These are phyloP conservation scores for Melanotaenia nigrans DNA, from an alignment of 2,797 vertebrate species.

Conservation along the genomic window DNA sequence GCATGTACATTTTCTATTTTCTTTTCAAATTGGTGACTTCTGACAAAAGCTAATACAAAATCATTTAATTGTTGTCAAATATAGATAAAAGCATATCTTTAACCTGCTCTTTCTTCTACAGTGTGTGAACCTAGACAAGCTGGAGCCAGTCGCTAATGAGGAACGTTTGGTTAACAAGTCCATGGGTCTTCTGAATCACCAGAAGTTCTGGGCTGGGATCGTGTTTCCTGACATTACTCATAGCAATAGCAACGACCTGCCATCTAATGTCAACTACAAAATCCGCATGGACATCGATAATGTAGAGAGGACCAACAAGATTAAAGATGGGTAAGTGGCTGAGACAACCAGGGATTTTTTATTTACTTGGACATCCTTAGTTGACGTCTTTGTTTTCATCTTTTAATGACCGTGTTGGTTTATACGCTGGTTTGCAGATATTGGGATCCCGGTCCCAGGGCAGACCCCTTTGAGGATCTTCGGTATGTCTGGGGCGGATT, in stretches of 20 bases:
- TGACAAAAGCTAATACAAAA: not conserved
- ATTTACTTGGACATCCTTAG: not conserved
- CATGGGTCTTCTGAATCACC: slow-evolving; percentile 90
- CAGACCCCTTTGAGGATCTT: slow-evolving; percentile 97
- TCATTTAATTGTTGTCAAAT: not conserved
- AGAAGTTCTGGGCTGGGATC: slow-evolving; percentile 96
- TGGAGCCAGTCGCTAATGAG: slow-evolving; percentile 93
- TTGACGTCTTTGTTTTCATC: not conserved
- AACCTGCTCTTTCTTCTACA: slow-evolving; percentile 53
- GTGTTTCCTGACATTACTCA: slow-evolving; percentile 89
- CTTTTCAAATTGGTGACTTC: not conserved
- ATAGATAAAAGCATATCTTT: not conserved
- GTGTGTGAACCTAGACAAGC: slow-evolving; percentile 97
- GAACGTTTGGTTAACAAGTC: slow-evolving; percentile 93
- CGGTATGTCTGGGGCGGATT: slow-evolving; percentile 98
- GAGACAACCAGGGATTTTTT: rapidly evolving
- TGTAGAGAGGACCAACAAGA: slow-evolving; percentile 98
- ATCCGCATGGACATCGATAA: slow-evolving; percentile 99
- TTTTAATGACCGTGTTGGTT: not conserved
- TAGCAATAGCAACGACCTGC: slow-evolving; percentile 84
- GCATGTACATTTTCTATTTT: not conserved
- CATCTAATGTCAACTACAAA: slow-evolving; percentile 94
- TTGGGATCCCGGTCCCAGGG: slow-evolving; percentile 98
- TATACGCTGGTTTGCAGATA: slow-evolving; percentile 81
- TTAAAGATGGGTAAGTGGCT: slow-evolving; percentile 91